These are phyloP conservation scores for Tridacna gigas DNA, from an alignment of 2,888 invertebrate genomes.

Conservation along the genomic window DNA sequence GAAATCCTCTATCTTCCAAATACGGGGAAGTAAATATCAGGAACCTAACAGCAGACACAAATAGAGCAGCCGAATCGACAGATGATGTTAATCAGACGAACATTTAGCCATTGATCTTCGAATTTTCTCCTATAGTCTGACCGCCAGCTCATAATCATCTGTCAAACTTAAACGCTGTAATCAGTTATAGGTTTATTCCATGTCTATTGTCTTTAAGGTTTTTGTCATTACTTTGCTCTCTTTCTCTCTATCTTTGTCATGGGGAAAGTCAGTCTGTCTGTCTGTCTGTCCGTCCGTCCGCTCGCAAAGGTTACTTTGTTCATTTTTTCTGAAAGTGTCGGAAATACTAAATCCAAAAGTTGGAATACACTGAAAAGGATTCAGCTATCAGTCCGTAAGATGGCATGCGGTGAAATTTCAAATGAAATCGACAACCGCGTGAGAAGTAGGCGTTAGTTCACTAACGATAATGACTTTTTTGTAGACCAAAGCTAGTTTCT, in stretches of 20 bases:
- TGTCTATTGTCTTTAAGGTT: slow-evolving; percentile 12
- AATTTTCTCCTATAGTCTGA: slow-evolving; percentile 17
- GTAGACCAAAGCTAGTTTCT: neutral
- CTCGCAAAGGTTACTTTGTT: too few species aligned
- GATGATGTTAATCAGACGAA: slow-evolving; percentile 25
- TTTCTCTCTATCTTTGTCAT: too few species aligned
- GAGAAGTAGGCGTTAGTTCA: neutral
- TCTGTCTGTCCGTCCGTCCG: too few species aligned
- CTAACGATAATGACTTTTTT: neutral
- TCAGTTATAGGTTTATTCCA: slow-evolving; percentile 37
- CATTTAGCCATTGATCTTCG: slow-evolving; percentile 17
- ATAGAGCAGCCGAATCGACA: slow-evolving; percentile 23
- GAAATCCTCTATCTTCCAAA: too few species aligned
- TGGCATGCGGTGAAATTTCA: too few species aligned
- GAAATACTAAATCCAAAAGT: too few species aligned
- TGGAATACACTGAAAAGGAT: too few species aligned
- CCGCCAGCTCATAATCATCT: slow-evolving; percentile 30
- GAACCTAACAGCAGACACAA: slow-evolving; percentile 4
- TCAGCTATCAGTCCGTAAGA: too few species aligned
- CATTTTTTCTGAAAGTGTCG: too few species aligned
- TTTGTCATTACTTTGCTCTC: too few species aligned
- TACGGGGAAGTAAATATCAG: too few species aligned
- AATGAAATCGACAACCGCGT: neutral
- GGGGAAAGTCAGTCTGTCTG: too few species aligned
- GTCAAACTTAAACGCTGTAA: slow-evolving; percentile 34